Evolutionary conservation across 2,113 vertebrate species (phyloP).

Genomic region (Ptyas mucosa): DNA sequence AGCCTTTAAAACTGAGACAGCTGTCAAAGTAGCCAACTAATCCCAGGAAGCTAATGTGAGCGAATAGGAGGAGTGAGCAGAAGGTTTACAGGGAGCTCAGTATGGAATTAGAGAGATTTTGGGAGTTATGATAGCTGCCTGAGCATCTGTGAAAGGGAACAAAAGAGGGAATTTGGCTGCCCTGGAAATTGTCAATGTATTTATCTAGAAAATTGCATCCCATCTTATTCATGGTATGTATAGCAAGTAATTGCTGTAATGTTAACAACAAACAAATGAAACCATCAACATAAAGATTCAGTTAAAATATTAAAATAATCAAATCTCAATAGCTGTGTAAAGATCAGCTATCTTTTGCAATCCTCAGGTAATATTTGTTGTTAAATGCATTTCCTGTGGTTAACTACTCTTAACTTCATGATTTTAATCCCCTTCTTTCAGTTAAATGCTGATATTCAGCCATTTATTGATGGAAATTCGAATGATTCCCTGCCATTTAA

Average conservation of each 20-base stretch:
- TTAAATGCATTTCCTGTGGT: not conserved
- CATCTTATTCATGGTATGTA: not conserved
- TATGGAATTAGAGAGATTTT: not conserved
- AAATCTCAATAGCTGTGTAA: not conserved
- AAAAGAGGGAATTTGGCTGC: not conserved
- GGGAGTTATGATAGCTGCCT: not conserved
- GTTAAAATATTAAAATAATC: not conserved
- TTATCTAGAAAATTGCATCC: not conserved
- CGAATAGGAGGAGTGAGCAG: not conserved
- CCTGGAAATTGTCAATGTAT: not conserved
- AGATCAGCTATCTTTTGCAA: not conserved
- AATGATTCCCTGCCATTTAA: conserved; percentile 75
- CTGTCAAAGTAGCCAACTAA: not conserved
- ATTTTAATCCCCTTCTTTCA: conserved; percentile 61
- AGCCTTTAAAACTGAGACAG: not conserved
- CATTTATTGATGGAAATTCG: conserved; percentile 81
- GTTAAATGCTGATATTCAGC: conserved; percentile 93
- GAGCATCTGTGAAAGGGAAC: not conserved
- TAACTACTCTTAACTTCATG: not conserved
- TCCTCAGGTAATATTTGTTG: not conserved
- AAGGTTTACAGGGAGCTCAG: not conserved
- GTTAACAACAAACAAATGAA: not conserved
- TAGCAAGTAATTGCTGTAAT: not conserved
- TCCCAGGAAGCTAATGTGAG: not conserved
- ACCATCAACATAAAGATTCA: not conserved